Evolutionary conservation across 2,888 invertebrate genomes (phyloP), one percentile per base, ranked within the genome.

Genomic region (Punctoribates punctum): DNA sequence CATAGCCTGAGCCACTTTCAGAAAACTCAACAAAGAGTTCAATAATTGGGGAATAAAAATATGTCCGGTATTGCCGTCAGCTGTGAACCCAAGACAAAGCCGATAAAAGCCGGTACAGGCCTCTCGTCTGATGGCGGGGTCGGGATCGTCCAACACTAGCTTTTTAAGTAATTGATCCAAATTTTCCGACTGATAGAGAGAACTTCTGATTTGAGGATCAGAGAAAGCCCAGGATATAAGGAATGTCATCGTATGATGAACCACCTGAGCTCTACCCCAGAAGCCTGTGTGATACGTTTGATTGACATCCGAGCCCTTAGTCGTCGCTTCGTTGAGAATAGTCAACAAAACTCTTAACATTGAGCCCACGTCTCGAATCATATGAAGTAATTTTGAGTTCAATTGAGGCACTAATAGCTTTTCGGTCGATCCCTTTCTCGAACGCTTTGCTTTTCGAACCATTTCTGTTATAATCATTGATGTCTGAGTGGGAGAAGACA

Each of bases 171-270:
- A 94, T n/a, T 84, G 83, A 51, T 85, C 84, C 81, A 93, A 88
- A 77, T 90, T 88, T 0, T 88, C 87, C 67, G 90, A 89, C 81
- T 90, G 88, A 82, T 94, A 94, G 17, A 96, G 84, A 42, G 88
- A 88, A 73, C 90, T 88, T 23, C 90, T 88, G 0, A 94, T 92
- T 79, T 90, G 89, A 13, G 90, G 89, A 62, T 92, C 91, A 74
- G 94, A 93, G 82, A 94, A 94, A 60, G 94, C 90, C 91, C 95
- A 94, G 80, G 94, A 94, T 46, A 96, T 94, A 79, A 96, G 88
- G 82, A 96, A 86, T 20, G 93, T 91, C 90, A 96, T 91, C 20
- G 94, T 91, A 83, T 94, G 95, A 82, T 95, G 94, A 23, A 96
- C 91, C 77, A 94, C 90, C 85, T 95, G 95, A 0, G 94, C 92